A percentile compares a stretch with the other conserved stretches of the same genome.
These are phyloP conservation scores for Microplitis demolitor DNA, from an alignment of 1,140 invertebrate genomes.

Conservation along the genomic window DNA sequence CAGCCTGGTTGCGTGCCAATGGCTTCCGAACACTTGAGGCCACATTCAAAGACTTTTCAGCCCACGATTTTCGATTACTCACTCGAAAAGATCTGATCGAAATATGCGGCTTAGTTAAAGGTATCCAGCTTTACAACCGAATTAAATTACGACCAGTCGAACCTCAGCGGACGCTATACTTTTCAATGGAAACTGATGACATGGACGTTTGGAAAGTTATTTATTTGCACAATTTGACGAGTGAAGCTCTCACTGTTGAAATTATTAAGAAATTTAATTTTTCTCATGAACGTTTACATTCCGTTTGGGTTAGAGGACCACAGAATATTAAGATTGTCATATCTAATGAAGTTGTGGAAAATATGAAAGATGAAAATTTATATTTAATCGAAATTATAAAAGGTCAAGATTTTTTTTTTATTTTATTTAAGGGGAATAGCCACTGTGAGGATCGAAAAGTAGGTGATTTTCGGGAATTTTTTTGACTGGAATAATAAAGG, in stretches of 20 bases:
- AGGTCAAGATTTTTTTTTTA: conserved; percentile 43
- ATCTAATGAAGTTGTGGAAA: conserved; percentile 74
- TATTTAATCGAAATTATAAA: conserved; percentile 65
- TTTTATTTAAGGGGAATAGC: no score
- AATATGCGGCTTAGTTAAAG: conserved; percentile 90
- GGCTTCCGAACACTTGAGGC: conserved; percentile 76
- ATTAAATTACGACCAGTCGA: conserved; percentile 78
- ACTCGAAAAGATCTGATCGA: conserved; percentile 90
- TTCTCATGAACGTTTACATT: conserved; percentile 64
- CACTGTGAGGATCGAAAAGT: no score
- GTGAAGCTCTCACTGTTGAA: conserved; percentile 71
- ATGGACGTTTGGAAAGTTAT: conserved; percentile 76
- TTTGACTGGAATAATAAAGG: no score
- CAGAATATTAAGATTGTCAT: conserved; percentile 75
- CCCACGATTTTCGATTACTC: conserved; percentile 83
- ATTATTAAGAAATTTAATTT: conserved; percentile 67
- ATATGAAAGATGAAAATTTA: conserved; percentile 70
- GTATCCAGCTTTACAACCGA: conserved; percentile 88
- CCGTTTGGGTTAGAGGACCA: conserved; percentile 75
- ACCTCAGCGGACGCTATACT: conserved; percentile 80
- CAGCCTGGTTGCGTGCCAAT: conserved; percentile 79
- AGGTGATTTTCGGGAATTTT: not conserved
- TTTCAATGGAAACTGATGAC: conserved; percentile 69
- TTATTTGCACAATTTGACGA: conserved; percentile 73
- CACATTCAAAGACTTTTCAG: conserved; percentile 85